Base-by-base conservation (phyloP, 2,888 invertebrate species). In the Parthenolecanium corni region DNA sequence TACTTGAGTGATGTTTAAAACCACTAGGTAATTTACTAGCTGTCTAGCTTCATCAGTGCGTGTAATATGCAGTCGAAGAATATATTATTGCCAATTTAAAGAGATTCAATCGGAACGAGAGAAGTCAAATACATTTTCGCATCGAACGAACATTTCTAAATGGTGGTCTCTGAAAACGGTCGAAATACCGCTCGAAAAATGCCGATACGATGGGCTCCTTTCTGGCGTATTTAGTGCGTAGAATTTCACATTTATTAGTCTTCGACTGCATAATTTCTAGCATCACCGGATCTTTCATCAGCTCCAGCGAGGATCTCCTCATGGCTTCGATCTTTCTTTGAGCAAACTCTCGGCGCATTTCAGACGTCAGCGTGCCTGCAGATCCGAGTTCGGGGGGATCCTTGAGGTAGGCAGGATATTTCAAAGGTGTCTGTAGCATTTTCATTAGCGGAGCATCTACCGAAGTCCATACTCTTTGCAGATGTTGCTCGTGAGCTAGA, bases 191-290 rank as follows among this genome's bases (percentile, higher is more conserved):
- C 20, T 61, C 51, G 51, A 61, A 61, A 38, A 36, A 40, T 18
- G 31, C 49, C 31, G 46, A 47, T 16, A 61, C 9, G 38, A 61
- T 61, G 2, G 61, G 31, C 49, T 61, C 21, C 24, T 49, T 61
- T 23, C 38, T 49, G 11, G 31, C 20, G 11, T 51, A n/a, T 40
- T 18, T 61, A 5, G 18, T 21, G 4, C 61, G 49, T 21, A 61
- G 23, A 16, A 21, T 36, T 23, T 51, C 23, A 6, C 49, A 38
- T n/a, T 36, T 21, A 38, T 51, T 61, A 1, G 11, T 18, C 14
- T 61, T 61, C 18, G 51, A 49, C 40, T 61, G 36, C 23, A 51
- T 38, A 23, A 38, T 23, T 16, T 16, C 11, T 2, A 40, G 14
- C 11, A 36, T 1, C 1, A 21, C 23, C 11, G 14, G 6, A 36